Conservation (phyloP, 2,888 invertebrate species). For the Patella ulyssiponensis region DNA sequence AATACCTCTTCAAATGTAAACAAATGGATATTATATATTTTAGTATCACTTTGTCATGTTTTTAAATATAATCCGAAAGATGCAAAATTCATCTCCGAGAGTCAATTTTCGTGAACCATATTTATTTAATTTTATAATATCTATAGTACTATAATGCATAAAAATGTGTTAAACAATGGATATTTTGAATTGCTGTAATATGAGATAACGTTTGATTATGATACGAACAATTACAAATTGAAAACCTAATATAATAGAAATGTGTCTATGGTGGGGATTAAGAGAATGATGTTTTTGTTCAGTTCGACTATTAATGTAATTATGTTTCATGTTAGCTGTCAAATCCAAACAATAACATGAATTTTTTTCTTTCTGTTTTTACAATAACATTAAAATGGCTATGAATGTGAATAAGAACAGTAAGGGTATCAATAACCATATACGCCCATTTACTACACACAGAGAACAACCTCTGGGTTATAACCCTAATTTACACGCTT, state of each 20-base stretch:
- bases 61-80: no score
- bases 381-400: not conserved
- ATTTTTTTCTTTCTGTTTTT: not conserved
- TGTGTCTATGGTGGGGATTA: not conserved
- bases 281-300: not conserved
- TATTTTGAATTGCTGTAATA: no score
- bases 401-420: not conserved
- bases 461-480: conserved; percentile 2
- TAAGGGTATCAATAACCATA: not conserved
- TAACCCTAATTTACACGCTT: conserved; percentile 3
- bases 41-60: no score
- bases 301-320: not conserved
- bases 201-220: no score
- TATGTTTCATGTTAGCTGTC: conserved; percentile 1
- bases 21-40: no score
- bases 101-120: no score
- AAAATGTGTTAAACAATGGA: no score
- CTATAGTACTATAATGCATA: no score
- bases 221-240: no score
- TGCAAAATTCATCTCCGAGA: no score
- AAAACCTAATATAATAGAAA: not conserved
- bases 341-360: not conserved
- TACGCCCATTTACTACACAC: not conserved
- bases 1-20: no score
- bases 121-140: no score